Evolutionary conservation across 2,888 invertebrate species (phyloP), one percentile per base, ranked within the genome.

Genomic region (Mystacides longicornis): DNA sequence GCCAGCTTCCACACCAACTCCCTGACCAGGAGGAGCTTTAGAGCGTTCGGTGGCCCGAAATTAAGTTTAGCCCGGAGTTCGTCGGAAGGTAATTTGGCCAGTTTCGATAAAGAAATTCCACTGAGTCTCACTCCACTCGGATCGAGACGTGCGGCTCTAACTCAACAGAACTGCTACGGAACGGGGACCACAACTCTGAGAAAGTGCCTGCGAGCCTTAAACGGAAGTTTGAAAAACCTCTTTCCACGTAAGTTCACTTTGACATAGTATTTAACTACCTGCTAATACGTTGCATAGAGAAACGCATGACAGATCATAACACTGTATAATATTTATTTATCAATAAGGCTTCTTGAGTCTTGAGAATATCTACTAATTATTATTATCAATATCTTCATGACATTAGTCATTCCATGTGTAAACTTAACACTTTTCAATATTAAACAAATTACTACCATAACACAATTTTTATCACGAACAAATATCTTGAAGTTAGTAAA

Each of bases 221-320:
- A 86, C 67, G 87, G 87, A 63, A 86, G 86, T 73, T 87, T 87
- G 87, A 86, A 83, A 74, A 88, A 87, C 73, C 81, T 87, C 62
- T 76, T 87, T 67, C 81, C 85, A 78, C 79, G 87, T 87, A 82
- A 87, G 87, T 56, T 37, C 11, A 5, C 16, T n/a, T n/a, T n/a
- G n/a, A n/a, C n/a, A n/a, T n/a, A n/a, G n/a, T n/a, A n/a, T n/a
- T n/a, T n/a, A n/a, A n/a, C n/a, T n/a, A n/a, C n/a, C n/a, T n/a
- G n/a, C n/a, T n/a, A n/a, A n/a, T n/a, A n/a, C n/a, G n/a, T n/a
- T n/a, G n/a, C n/a, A n/a, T n/a, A n/a, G n/a, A n/a, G n/a, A n/a
- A n/a, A n/a, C n/a, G n/a, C n/a, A n/a, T n/a, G n/a, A n/a, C n/a
- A n/a, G n/a, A n/a, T n/a, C n/a, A n/a, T n/a, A n/a, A n/a, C n/a